phyloP scores from a whole-genome alignment of 1,140 invertebrate species.

The Drosophila subobscura region DNA sequence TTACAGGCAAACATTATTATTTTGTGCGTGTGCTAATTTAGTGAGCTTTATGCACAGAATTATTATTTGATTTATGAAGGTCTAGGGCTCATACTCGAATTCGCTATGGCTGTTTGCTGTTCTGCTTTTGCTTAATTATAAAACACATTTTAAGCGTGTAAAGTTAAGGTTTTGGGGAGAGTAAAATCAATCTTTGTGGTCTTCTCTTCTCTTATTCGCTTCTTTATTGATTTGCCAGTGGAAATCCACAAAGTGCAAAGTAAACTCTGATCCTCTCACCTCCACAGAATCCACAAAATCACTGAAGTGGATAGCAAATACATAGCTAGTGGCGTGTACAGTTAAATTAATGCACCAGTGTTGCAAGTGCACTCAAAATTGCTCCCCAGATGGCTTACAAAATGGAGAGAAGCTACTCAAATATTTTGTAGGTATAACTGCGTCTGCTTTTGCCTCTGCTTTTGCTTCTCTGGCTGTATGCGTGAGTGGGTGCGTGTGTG shows the following conservation, averaged over 20 bases:
- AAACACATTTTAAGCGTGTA: too few relatives aligned
- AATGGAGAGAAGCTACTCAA: constrained; percentile 21
- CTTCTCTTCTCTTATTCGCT: neutral
- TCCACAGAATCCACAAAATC: too few relatives aligned
- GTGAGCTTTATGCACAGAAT: too few relatives aligned
- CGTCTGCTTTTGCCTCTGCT: neutral
- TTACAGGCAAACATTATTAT: constrained; percentile 1
- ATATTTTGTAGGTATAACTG: constrained; percentile 2
- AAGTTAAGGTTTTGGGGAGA: too few relatives aligned
- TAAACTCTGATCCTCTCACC: constrained; percentile 3
- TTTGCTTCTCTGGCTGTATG: neutral
- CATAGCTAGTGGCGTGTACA: neutral
- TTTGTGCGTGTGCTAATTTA: neutral
- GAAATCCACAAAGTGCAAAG: constrained; percentile 11
- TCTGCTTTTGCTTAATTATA: too few relatives aligned
- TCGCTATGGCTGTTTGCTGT: too few relatives aligned
- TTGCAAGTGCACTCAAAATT: constrained; percentile 27
- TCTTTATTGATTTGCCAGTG: too few relatives aligned
- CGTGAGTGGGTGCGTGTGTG: neutral
- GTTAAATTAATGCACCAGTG: constrained; percentile 33
- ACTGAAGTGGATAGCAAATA: constrained; percentile 27
- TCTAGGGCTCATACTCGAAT: too few relatives aligned
- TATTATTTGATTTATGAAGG: too few relatives aligned
- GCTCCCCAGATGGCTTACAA: neutral
- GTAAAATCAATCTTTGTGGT: too few relatives aligned